Base-by-base conservation (phyloP, 2,113 vertebrate species). In the Scytalopus superciliaris region DNA sequence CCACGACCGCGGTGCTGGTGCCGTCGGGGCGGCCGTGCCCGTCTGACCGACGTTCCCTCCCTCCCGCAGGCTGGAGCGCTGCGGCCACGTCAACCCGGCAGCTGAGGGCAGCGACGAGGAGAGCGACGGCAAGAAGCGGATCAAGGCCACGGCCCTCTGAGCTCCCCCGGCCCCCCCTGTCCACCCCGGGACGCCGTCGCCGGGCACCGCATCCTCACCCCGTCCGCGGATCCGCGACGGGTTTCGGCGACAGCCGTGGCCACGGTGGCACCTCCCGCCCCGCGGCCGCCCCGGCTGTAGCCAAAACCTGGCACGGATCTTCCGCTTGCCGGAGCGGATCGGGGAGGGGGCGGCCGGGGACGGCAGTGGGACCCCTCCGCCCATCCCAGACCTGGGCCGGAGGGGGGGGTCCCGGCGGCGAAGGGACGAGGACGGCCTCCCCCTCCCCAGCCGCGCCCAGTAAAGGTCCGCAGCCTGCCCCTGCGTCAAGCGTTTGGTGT, bases 61-160 rank as follows among this genome's bases (percentile, higher is more conserved):
- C 4, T 40, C 19, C 35, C 25, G 33, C 87, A 96, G 95, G 23
- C 14, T 49, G 39, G 76, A 18, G 33, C 16, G 2, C 11, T 7
- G 18, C 7, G 63, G 67, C 62, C 7, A 28, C 14, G 40, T 12
- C 63, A 91, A 76, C 76, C 19, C 7, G 3, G 84, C 39, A 4
- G 87, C 68, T 4, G 80, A 50, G 28, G 35, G 35, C n/a, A 16
- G 6, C 33, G 60, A 47, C 4, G 50, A 73, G 18, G 49, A 56
- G 33, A 56, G 37, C 17, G 31, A 37, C 3, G 10, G 45, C 60
- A 40, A 23, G 42, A 19, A 42, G 27, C 7, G 1, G 18, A 53
- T 4, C 68, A 73, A 25, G 7, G 19, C 50, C 55, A 95, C 96
- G 12, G 1, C 73, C 9, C 5, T 96, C 55, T 96, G 87, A 96